These are phyloP conservation scores for Platycheirus albimanus DNA, from an alignment of 2,888 invertebrate species.

Conservation along the genomic window DNA sequence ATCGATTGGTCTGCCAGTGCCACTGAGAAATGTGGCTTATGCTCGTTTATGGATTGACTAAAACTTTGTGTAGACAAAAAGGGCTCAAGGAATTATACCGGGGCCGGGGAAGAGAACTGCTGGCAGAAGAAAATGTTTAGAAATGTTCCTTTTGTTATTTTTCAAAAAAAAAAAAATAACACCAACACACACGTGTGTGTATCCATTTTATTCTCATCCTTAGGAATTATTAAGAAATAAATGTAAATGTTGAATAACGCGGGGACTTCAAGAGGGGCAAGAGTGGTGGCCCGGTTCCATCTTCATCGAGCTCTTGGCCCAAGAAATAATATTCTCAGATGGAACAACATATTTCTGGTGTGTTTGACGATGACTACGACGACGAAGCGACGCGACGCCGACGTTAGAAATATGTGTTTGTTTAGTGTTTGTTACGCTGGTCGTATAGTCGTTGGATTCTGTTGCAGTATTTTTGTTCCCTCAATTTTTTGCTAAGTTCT, in stretches of 20 bases:
- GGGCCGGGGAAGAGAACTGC: constrained; percentile 15
- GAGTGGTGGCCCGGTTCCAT: constrained; percentile 35
- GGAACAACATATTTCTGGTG: constrained; percentile 69
- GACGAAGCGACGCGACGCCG: not conserved
- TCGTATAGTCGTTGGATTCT: constrained; percentile 42
- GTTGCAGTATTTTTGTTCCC: constrained; percentile 43
- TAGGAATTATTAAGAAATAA: constrained; percentile 73
- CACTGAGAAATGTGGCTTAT: constrained; percentile 72
- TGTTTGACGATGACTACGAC: constrained; percentile 66
- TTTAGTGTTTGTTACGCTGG: constrained; percentile 61
- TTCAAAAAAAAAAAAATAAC: constrained; percentile 13
- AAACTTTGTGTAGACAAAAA: constrained; percentile 45
- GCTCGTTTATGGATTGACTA: constrained; percentile 68
- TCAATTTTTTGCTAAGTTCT: constrained; percentile 6
- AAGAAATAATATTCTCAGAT: constrained; percentile 66
- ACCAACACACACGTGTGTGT: constrained; percentile 23
- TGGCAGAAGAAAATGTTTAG: constrained; percentile 63
- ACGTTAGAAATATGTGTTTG: constrained; percentile 66
- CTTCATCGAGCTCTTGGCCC: constrained; percentile 35
- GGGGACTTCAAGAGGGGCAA: constrained; percentile 5
- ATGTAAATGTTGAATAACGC: constrained; percentile 54
- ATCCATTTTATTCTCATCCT: constrained; percentile 41
- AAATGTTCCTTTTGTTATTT: constrained; percentile 47
- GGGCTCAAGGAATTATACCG: constrained; percentile 46
- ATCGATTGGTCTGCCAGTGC: constrained; percentile 61